phyloP scores from a whole-genome alignment of 2,113 vertebrate species.

The Phasianus colchicus region DNA sequence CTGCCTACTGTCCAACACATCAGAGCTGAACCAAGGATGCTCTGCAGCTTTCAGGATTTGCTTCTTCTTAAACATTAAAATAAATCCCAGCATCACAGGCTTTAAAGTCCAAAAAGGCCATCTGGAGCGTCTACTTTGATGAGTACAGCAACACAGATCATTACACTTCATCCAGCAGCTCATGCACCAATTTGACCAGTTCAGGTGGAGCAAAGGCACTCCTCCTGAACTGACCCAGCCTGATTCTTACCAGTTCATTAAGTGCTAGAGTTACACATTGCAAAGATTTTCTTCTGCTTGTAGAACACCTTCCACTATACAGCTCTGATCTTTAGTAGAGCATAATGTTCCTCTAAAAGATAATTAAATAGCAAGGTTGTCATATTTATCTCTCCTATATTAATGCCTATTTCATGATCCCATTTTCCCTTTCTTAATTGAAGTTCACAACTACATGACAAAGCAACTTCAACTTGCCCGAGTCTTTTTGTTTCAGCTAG shows the following conservation, averaged over 20 bases:
- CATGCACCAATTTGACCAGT: not conserved
- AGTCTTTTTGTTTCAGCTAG: not conserved
- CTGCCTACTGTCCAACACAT: not conserved
- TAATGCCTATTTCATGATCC: not conserved
- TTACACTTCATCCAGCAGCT: not conserved
- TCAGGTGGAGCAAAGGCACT: not conserved
- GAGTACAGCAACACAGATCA: not conserved
- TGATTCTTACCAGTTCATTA: not conserved
- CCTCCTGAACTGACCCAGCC: not conserved
- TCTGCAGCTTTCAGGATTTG: not conserved
- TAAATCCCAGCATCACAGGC: not conserved
- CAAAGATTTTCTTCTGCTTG: not conserved
- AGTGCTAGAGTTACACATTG: not conserved
- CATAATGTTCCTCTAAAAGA: not conserved
- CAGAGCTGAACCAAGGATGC: not conserved
- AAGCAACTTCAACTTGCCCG: not conserved
- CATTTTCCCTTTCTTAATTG: not conserved
- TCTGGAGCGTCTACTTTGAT: not conserved
- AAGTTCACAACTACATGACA: not conserved
- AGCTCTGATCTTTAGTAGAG: not conserved
- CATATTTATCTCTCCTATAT: not conserved
- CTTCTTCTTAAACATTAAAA: not conserved
- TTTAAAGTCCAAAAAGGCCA: not conserved
- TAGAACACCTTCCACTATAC: accelerated
- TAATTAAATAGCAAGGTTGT: not conserved